Evolutionary conservation across 2,797 vertebrate genomes (phyloP), one percentile per base, ranked within the genome.

Genomic region (Myoxocephalus aenaeus): DNA sequence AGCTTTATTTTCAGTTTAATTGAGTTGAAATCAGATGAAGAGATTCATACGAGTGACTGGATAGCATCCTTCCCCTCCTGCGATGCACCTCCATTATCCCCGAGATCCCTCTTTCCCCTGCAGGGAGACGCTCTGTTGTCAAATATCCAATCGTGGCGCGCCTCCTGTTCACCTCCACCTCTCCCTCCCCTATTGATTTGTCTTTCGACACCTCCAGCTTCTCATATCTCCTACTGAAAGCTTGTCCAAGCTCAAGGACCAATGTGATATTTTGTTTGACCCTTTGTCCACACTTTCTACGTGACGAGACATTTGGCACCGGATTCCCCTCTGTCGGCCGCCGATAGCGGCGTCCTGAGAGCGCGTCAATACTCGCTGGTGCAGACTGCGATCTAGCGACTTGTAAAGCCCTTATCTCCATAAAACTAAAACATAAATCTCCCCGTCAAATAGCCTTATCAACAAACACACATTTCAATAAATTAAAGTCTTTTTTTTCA

Each of bases 261-360:
- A 50, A 20, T 36, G 70, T 42, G n/a, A 44, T 46, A 76, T 54
- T 59, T n/a, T 25, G 82, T n/a, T 38, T 84, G 65, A 81, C 73
- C 72, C 25, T 32, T 18, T n/a, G 22, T 62, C 70, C 73, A 77
- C 70, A 69, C 46, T 50, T 70, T 25, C 1, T 48, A 40, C 25
- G n/a, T 18, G 65, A 75, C 34, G 66, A 44, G 71, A 75, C 73
- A 64, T 56, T 65, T 78, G 70, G 70, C 62, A 17, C 36, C 36
- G n/a, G 77, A 82, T 74, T 72, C 72, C 27, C 46, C 38, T 68
- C 83, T 69, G 80, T 38, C 56, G 65, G 65, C 79, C 29, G 75
- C 34, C 27, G 53, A 85, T 81, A 86, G 64, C 61, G 53, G 54
- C 4, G 27, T 65, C 66, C 65, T 50, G 53, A 48, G 40, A 75